These are phyloP conservation scores for Synanthedon formicaeformis DNA, from an alignment of 2,888 invertebrate species.

Conservation along the genomic window DNA sequence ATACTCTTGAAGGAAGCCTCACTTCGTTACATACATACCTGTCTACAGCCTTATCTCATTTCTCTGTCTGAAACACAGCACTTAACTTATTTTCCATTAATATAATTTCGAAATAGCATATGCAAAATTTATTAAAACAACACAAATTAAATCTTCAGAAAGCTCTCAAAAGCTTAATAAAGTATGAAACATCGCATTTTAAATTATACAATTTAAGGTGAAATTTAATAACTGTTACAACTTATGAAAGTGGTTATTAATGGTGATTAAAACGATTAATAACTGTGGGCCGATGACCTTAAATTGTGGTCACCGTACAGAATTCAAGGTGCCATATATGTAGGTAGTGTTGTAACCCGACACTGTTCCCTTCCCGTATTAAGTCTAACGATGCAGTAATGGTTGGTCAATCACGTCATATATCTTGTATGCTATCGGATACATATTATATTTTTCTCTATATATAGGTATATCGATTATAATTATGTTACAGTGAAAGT, in stretches of 20 bases:
- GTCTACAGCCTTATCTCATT: too few relatives aligned
- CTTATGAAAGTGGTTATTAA: slow-evolving; percentile 10
- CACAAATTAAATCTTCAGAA: background rate
- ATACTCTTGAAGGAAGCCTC: too few relatives aligned
- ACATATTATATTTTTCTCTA: too few relatives aligned
- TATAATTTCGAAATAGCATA: background rate
- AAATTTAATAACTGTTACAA: background rate
- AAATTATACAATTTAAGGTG: background rate
- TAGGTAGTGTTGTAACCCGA: slow-evolving; percentile 16
- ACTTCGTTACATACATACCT: too few relatives aligned
- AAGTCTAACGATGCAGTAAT: slow-evolving; percentile 41
- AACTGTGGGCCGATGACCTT: slow-evolving; percentile 21
- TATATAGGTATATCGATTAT: too few relatives aligned
- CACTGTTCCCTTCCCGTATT: slow-evolving; percentile 17
- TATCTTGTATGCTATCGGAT: too few relatives aligned
- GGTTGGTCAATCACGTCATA: slow-evolving; percentile 41
- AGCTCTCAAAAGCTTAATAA: too few relatives aligned
- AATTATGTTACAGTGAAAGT: too few relatives aligned
- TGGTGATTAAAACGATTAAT: slow-evolving; percentile 36
- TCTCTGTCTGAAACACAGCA: too few relatives aligned
- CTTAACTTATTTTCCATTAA: too few relatives aligned
- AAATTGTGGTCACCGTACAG: slow-evolving; percentile 32
- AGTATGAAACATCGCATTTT: background rate
- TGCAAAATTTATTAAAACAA: background rate
- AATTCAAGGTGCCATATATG: slow-evolving; percentile 30